Percentiles rank a stretch among this genome's conserved stretches.
Evolutionary conservation across 1,140 invertebrate genomes (phyloP).

Genomic region (Lerema accius): DNA sequence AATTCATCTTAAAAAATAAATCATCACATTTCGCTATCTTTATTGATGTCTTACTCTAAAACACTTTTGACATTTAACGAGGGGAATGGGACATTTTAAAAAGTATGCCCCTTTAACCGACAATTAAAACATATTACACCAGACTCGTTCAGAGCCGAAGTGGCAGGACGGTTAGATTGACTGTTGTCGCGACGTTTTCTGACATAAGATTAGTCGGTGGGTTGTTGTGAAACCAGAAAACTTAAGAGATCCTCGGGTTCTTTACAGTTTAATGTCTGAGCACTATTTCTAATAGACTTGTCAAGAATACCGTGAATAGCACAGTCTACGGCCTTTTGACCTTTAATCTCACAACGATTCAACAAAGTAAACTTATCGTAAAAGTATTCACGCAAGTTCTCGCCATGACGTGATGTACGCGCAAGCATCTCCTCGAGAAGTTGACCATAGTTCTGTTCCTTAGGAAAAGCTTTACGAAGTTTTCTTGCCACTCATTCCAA

Average conservation of each 20-base stretch:
- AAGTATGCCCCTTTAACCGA: neutral
- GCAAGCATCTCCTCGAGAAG: conserved; percentile 8
- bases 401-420: neutral
- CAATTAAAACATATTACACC: neutral
- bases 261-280: conserved; percentile 1
- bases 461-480: conserved; percentile 5
- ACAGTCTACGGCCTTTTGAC: conserved; percentile 9
- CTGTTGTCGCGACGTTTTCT: neutral
- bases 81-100: neutral
- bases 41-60: too few species aligned
- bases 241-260: conserved; percentile 11
- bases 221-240: conserved; percentile 3
- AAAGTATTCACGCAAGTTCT: conserved; percentile 2
- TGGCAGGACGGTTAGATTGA: neutral
- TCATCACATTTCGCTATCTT: too few species aligned
- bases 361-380: conserved; percentile 5
- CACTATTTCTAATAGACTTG: conserved; percentile 6
- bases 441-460: conserved; percentile 6
- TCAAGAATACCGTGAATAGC: conserved; percentile 5
- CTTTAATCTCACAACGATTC: conserved; percentile 6
- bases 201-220: neutral
- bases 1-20: too few species aligned
- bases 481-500: conserved; percentile 8
- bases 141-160: neutral
- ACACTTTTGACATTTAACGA: too few species aligned